Evolutionary conservation across 2,888 invertebrate genomes (phyloP), one percentile per base, ranked within the genome.

Genomic region (Hoplodrina ambigua): DNA sequence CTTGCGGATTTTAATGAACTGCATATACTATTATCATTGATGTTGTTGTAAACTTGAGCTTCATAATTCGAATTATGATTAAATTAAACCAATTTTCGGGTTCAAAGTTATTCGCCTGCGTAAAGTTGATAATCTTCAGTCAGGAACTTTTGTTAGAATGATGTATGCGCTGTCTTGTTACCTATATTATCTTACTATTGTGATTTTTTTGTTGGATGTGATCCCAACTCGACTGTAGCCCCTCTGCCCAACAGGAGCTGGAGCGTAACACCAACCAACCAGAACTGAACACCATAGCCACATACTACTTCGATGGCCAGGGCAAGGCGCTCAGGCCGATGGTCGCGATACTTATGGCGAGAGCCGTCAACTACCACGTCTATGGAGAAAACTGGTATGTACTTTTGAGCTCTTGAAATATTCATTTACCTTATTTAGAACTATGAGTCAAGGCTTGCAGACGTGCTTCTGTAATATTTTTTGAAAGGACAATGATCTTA

Each of bases 301-400:
- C 98, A 89, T 99, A 99, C 96, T 99, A 99, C 96, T 99, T 99
- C 96, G 99, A 99, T 95, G 99, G 99, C 75, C 98, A 99, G 93
- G 99, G 99, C 88, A 99, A 99, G 96, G 98, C 99, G 84, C 96
- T 99, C 85, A 97, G 99, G 91, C 99, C 99, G 62, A 98, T 99
- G 98, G 97, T 99, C 63, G 98, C 98, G 66, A 97, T 99, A 91
- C 97, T 99, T 69, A 98, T 99, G 98, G 98, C 99, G 84, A 97
- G 98, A 94, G 99, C 99, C 85, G 97, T 99, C 93, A 99, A 99
- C 96, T 97, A 97, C 94, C 98, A 99, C 96, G 96, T 98, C 89
- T 97, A 97, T 90, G 98, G 98, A 94, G 98, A 98, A 96, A 97
- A 97, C 96, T 97, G 97, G 98, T 98, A 91, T 96, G 88, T 78